These are phyloP conservation scores for Channallabes apus DNA, from an alignment of 2,797 vertebrate species.

Conservation along the genomic window DNA sequence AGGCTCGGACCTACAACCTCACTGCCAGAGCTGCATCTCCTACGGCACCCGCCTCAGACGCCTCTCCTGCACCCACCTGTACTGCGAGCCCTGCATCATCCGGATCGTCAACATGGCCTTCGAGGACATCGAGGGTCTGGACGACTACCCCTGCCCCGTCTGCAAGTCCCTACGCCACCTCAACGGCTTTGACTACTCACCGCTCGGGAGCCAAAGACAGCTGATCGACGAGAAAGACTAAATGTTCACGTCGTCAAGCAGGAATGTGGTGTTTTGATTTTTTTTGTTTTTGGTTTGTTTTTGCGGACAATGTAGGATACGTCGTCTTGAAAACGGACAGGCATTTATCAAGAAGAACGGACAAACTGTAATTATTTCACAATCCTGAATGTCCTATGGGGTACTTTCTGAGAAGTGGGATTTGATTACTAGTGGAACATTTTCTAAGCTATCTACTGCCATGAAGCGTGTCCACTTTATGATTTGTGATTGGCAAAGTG, in stretches of 20 bases:
- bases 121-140: conserved; percentile 80
- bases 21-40: conserved; percentile 80
- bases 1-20: conserved; percentile 69
- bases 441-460: not conserved
- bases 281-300: not conserved
- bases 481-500: too few species aligned
- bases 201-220: conserved; percentile 63
- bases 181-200: conserved; percentile 65
- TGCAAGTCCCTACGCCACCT: conserved; percentile 76
- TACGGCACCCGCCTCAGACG: conserved; percentile 74
- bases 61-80: conserved; percentile 79
- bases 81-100: conserved; percentile 76
- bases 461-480: not conserved
- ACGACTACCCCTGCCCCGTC: conserved; percentile 79
- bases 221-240: conserved; percentile 62
- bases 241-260: not conserved
- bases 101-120: conserved; percentile 82
- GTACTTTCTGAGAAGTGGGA: not conserved
- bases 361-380: not conserved
- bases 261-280: not conserved
- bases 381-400: not conserved
- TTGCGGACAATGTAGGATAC: not conserved
- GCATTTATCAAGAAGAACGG: not conserved
- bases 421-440: not conserved
- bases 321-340: not conserved